Evolutionary conservation across 2,797 vertebrate genomes (phyloP).

Genomic region (Manis crassicaudata): DNA sequence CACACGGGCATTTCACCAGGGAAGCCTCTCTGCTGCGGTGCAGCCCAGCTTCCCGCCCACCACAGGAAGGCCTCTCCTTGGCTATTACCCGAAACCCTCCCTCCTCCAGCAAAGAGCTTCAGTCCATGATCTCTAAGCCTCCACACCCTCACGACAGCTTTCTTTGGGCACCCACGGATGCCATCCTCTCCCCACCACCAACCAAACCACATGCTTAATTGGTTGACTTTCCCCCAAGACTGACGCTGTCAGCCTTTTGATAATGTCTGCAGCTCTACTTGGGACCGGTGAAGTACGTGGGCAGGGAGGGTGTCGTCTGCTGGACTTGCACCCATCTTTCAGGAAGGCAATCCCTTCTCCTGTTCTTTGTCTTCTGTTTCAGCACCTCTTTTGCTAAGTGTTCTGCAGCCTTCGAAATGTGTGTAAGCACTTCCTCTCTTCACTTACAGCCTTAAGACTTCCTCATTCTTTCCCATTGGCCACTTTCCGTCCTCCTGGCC

Average conservation of each 20-base stretch:
- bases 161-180: neutral
- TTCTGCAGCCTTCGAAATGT: conserved; percentile 40
- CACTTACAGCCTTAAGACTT: conserved; percentile 19
- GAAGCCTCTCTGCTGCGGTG: neutral
- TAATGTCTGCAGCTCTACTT: neutral
- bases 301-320: conserved; percentile 5
- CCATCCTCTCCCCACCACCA: neutral
- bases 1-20: accelerated
- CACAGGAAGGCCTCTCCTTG: conserved; percentile 26
- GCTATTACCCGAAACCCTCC: neutral
- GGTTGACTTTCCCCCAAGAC: conserved; percentile 43
- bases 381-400: neutral
- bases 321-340: conserved; percentile 27
- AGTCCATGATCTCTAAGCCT: neutral
- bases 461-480: conserved; percentile 1
- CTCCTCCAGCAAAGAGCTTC: neutral
- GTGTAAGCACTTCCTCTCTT: neutral
- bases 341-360: neutral
- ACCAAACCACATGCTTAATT: neutral
- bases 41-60: neutral
- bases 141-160: conserved; percentile 12
- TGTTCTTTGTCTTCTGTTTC: conserved; percentile 13
- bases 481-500: neutral
- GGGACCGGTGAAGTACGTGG: conserved; percentile 8
- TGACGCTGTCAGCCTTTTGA: conserved; percentile 35